Base-by-base conservation (phyloP, 2,797 vertebrate species). In the Chaetodon trifasciatus region DNA sequence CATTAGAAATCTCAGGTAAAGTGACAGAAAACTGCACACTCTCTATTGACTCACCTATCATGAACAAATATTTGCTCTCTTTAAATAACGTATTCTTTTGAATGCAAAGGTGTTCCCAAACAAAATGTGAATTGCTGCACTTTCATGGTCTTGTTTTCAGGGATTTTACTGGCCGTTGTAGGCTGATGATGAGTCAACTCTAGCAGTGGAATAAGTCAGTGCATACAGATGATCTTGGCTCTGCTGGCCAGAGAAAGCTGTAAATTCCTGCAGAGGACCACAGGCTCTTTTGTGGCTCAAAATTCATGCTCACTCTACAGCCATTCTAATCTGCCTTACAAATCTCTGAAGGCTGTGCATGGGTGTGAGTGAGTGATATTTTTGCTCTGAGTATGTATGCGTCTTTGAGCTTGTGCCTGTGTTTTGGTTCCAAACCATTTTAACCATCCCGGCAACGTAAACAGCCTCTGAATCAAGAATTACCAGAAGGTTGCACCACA, bases 401-500 rank as follows among this genome's bases (percentile, higher is more conserved):
- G 82, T 64, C 57, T 76, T 64, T 62, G 76, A 74, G 55, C 70
- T 24, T 76, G 83, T 64, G 74, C 47, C 73, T 83, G 70, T 78
- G 69, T 78, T 71, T 53, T 16, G 1, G 21, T 62, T 79, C 85
- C 88, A 86, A 91, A 90, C 88, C 85, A 86, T 87, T 81, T 76
- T 74, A 76, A 89, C 86, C 86, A 68, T 65, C n/a, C 55, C 13
- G 62, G 68, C 79, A 83, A 83, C 58, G 24, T 82, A 88, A 90
- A 86, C 75, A 86, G 71, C 78, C 47, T 66, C 89, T 57, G 28
- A 86, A 85, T 87, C 55, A 42, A 74, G 87, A 84, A 71, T 88
- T 86, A 86, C 89, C 88, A 92, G 91, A 89, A 91, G 72, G 67
- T 84, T 60, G 16, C 65, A 49, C 87, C 89, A 87, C 91, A 92